A percentile compares a stretch with the other conserved stretches of the same genome.
These are phyloP conservation scores for Drosophila incognita DNA, from an alignment of 2,888 invertebrate species.

Conservation along the genomic window DNA sequence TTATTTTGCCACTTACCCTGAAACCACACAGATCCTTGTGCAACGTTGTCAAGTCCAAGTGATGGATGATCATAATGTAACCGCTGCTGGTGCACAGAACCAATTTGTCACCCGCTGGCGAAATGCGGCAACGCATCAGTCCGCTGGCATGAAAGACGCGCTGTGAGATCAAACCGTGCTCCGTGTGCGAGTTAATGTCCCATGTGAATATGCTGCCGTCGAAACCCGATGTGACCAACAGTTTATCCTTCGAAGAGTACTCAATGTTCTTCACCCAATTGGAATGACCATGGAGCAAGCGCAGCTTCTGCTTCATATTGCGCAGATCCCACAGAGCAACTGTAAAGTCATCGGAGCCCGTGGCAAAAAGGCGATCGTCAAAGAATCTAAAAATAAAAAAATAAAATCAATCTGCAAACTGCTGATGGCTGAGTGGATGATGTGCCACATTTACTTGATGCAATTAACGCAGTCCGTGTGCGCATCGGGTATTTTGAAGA, in stretches of 20 bases:
- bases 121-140: slow-evolving; percentile 90
- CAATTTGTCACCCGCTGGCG: slow-evolving; percentile 94
- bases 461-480: slow-evolving; percentile 97
- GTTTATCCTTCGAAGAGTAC: slow-evolving; percentile 92
- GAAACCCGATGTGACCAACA: slow-evolving; percentile 95
- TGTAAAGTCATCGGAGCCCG: slow-evolving; percentile 97
- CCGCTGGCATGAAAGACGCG: slow-evolving; percentile 94
- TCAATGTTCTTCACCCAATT: slow-evolving; percentile 99
- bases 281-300: slow-evolving; percentile 93
- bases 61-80: slow-evolving; percentile 94
- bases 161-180: slow-evolving; percentile 91
- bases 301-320: slow-evolving; percentile 91
- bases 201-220: slow-evolving; percentile 97
- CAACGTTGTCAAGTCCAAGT: slow-evolving; percentile 92
- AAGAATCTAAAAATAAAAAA: slow-evolving; percentile 88
- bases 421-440: background rate
- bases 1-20: slow-evolving; percentile 87
- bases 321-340: slow-evolving; percentile 97
- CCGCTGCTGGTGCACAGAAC: slow-evolving; percentile 96
- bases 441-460: slow-evolving; percentile 90
- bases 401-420: background rate
- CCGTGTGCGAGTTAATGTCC: slow-evolving; percentile 95
- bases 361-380: slow-evolving; percentile 94
- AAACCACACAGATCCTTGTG: slow-evolving; percentile 93
- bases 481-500: slow-evolving; percentile 91